Evolutionary conservation across 64 coral and sea anemone species (phyloP).

Genomic region (Anthopleura sola): DNA sequence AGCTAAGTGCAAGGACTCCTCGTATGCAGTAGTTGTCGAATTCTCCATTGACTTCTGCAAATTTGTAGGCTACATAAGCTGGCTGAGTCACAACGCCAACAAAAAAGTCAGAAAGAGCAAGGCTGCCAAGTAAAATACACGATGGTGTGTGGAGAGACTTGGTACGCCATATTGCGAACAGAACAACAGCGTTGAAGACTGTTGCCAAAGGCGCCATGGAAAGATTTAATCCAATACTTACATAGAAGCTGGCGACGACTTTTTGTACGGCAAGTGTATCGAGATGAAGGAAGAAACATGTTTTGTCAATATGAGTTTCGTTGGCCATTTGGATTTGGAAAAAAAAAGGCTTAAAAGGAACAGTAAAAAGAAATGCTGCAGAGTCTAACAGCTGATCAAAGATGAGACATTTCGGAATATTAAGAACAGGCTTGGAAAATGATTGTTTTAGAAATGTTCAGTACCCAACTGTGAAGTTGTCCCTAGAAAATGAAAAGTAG

Average conservation of each 20-base stretch:
- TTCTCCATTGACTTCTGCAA: slow-evolving; percentile 7
- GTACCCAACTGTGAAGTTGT: too few species aligned
- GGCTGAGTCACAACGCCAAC: neutral
- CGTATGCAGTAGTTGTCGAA: neutral
- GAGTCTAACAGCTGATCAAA: too few species aligned
- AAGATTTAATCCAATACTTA: neutral
- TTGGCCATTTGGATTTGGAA: neutral
- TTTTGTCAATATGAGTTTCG: slow-evolving; percentile 4
- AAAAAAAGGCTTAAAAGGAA: too few species aligned
- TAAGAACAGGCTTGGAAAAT: too few species aligned
- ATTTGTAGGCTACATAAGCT: slow-evolving; percentile 5
- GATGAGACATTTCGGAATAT: too few species aligned
- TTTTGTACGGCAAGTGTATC: neutral
- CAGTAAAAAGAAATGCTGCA: too few species aligned
- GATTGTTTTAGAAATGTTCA: too few species aligned
- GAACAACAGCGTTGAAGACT: slow-evolving; percentile 2
- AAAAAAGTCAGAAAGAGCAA: neutral
- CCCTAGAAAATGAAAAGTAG: too few species aligned
- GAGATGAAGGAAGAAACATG: slow-evolving; percentile 12
- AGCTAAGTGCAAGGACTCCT: neutral
- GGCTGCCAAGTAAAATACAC: neutral
- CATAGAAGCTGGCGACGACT: neutral
- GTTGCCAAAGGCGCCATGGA: neutral
- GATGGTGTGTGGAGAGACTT: neutral
- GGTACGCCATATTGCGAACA: slow-evolving; percentile 22